A percentile compares a stretch with the other conserved stretches of the same genome.
Evolutionary conservation across 2,797 vertebrate genomes (phyloP).

Genomic region (Decapterus maruadsi): DNA sequence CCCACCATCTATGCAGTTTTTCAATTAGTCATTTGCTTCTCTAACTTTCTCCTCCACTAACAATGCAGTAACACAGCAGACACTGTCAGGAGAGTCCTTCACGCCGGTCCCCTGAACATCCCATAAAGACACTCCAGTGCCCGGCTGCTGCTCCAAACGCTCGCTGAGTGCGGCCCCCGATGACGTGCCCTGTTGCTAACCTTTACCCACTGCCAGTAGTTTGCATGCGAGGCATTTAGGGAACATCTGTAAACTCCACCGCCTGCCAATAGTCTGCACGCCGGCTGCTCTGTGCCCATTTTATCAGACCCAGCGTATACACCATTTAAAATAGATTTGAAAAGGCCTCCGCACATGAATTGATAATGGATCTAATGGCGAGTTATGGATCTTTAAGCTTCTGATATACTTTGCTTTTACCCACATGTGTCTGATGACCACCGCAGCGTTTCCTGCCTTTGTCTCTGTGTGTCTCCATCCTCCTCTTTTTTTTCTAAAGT

Average conservation of each 20-base stretch:
- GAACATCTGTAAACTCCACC: too few relatives aligned
- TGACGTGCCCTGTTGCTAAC: too few relatives aligned
- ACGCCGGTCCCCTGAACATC: too few relatives aligned
- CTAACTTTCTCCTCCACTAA: not conserved
- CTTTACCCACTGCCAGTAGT: too few relatives aligned
- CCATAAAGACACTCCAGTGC: too few relatives aligned
- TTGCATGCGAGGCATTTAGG: too few relatives aligned
- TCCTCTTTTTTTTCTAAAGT: not conserved
- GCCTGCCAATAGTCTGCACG: too few relatives aligned
- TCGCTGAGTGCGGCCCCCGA: too few relatives aligned
- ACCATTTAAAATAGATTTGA: not conserved
- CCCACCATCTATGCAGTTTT: not conserved
- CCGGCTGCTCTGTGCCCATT: too few relatives aligned
- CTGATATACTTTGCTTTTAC: not conserved
- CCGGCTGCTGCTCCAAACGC: too few relatives aligned
- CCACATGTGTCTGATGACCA: not conserved
- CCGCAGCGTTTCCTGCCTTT: not conserved
- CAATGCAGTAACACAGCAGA: not conserved
- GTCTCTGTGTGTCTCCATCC: not conserved
- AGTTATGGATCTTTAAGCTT: not conserved
- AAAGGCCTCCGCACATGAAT: not conserved
- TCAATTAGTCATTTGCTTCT: conserved; percentile 8
- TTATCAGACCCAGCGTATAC: not conserved
- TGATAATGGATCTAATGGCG: not conserved
- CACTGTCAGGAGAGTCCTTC: too few relatives aligned